Base-by-base conservation (phyloP, 2,888 invertebrate genomes). In the Zeuzera pyrina region DNA sequence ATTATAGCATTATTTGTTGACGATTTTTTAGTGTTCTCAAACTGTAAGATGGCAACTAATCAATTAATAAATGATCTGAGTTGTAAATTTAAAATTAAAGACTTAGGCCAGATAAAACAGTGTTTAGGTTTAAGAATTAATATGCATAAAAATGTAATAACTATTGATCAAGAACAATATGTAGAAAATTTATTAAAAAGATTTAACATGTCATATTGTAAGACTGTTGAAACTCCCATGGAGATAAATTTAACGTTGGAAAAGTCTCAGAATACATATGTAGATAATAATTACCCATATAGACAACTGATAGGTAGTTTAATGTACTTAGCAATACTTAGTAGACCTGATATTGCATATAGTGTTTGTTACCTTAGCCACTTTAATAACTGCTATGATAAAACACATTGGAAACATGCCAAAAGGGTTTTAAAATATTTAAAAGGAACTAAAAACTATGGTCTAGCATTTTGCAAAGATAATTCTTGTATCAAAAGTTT, bases 331-430 rank as follows among this genome's bases (percentile, higher is more conserved):
- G 29, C 34, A 14, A 37, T 45, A 10, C 12, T 43, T 12, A 45
- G 41, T 7, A 25, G 43, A 2, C 45, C 43, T 15, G 42, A 47
- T 31, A 49, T 47, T n/a, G 26, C 29, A 3, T 49, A 37, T 30
- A 19, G 29, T 28, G 33, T 42, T 10, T 33, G 40, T 29, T 42
- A 28, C 34, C 24, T 49, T 10, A 43, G 42, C 21, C 45, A 45
- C 26, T 45, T 41, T 30, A 45, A 47, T 30, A 44, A 39, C 35
- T 41, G 37, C 29, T 34, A 38, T 35, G 29, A 31, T 12, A n/a
- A n/a, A n/a, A n/a, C 15, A 3, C 43, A 48, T 31, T 47, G 39
- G 33, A 30, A 22, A 16, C 30, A 36, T 40, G 42, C 31, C 15
- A 47, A 39, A 31, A 33, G 38, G 11, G 23, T 42, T 5, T 15